Percentiles rank a stretch among this genome's conserved stretches.
phyloP scores from a whole-genome alignment of 2,888 invertebrate genomes.

The Drosophila stalkeri region DNA sequence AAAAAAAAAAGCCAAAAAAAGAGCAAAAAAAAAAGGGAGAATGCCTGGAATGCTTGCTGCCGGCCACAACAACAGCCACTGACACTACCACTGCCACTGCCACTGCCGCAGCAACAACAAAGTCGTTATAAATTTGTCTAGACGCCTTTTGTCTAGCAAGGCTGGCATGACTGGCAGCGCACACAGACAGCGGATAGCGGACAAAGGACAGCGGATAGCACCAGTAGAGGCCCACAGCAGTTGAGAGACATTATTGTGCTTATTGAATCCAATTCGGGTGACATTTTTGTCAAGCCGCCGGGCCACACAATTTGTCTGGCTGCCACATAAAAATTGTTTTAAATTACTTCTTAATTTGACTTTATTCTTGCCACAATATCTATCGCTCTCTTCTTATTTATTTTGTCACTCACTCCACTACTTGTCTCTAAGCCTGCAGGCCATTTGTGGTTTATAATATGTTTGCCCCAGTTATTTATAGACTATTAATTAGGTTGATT shows the following conservation, averaged over 20 bases:
- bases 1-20: constrained; percentile 7
- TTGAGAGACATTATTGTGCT: constrained; percentile 65
- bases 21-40: constrained; percentile 15
- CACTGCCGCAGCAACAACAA: constrained; percentile 32
- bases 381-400: background rate
- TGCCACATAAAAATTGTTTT: constrained; percentile 70
- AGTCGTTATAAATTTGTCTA: constrained; percentile 75
- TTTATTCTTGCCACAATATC: constrained; percentile 21
- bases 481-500: constrained; percentile 25
- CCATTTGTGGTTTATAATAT: constrained; percentile 12
- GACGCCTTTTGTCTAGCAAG: constrained; percentile 70
- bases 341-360: constrained; percentile 73
- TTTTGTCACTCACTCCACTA: background rate
- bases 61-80: constrained; percentile 29
- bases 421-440: constrained; percentile 2
- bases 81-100: background rate
- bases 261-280: constrained; percentile 53
- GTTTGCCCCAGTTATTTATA: constrained; percentile 15
- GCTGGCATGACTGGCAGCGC: constrained; percentile 25
- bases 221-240: constrained; percentile 15
- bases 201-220: constrained; percentile 3
- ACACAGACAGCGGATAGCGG: constrained; percentile 13
- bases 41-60: constrained; percentile 48
- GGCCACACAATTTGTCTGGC: constrained; percentile 59
- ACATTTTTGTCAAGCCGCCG: constrained; percentile 16